Percentiles rank a stretch among this genome's conserved stretches.
Evolutionary conservation across 2,797 vertebrate genomes (phyloP).

Genomic region (Manis crassicaudata): DNA sequence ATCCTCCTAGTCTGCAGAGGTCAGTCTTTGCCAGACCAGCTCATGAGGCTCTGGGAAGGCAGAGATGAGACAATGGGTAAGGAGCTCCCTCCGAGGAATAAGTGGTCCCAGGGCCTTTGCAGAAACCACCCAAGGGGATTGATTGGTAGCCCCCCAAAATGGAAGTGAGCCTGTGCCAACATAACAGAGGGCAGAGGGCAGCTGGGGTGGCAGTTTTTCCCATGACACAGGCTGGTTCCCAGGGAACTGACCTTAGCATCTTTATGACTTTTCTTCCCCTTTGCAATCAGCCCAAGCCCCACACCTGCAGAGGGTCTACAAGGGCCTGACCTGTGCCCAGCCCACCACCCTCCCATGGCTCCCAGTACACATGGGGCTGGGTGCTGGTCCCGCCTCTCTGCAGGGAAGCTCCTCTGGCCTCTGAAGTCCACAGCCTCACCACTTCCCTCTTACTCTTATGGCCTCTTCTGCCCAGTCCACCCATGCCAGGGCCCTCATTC

Average conservation of each 20-base stretch:
- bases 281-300: neutral
- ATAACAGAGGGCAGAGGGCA: neutral
- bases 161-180: neutral
- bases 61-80: neutral
- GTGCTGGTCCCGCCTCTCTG: neutral
- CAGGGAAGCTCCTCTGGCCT: neutral
- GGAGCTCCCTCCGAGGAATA: accelerated
- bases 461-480: neutral
- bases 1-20: neutral
- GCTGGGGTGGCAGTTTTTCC: neutral
- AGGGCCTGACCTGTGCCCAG: neutral
- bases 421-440: neutral
- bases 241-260: neutral
- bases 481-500: neutral
- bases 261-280: neutral
- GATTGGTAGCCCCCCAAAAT: neutral
- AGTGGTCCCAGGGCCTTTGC: neutral
- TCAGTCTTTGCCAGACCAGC: neutral
- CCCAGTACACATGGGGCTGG: accelerated
- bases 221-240: neutral
- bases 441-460: neutral
- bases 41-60: neutral
- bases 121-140: neutral
- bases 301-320: neutral
- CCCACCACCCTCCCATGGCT: neutral